Conservation (phyloP, 2,888 invertebrate species). For the Pammene fasciana region DNA sequence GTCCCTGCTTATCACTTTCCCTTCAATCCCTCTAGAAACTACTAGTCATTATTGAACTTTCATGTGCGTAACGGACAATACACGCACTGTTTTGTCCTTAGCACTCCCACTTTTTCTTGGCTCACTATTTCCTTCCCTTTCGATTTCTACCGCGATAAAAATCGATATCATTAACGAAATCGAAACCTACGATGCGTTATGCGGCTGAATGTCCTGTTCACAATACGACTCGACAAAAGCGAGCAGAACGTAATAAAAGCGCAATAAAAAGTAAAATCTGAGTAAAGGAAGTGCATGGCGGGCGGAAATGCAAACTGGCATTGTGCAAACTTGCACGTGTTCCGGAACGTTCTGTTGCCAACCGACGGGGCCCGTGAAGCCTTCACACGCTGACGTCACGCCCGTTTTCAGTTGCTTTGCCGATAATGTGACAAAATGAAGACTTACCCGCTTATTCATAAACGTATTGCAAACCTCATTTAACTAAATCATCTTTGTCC, state of each 20-base stretch:
- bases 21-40: no score
- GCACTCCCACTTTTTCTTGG: slow-evolving; percentile 34
- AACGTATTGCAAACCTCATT: no score
- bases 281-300: slow-evolving; percentile 81
- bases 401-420: slow-evolving; percentile 59
- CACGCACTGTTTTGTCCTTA: slow-evolving; percentile 14
- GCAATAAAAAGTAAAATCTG: slow-evolving; percentile 79
- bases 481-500: no score
- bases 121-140: slow-evolving; percentile 68
- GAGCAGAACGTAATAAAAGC: slow-evolving; percentile 76
- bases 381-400: slow-evolving; percentile 55
- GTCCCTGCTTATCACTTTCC: no score
- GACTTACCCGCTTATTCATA: no score
- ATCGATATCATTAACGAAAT: slow-evolving; percentile 82
- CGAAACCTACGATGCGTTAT: slow-evolving; percentile 81
- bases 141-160: slow-evolving; percentile 75
- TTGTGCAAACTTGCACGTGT: slow-evolving; percentile 83
- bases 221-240: slow-evolving; percentile 72
- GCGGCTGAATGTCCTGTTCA: slow-evolving; percentile 74
- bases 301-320: slow-evolving; percentile 82
- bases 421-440: slow-evolving; percentile 37
- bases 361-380: slow-evolving; percentile 63
- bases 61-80: slow-evolving; percentile 6
- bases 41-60: background rate
- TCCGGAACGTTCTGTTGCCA: slow-evolving; percentile 77